Conservation (phyloP, 2,113 vertebrate genomes). For the Python bivittatus region DNA sequence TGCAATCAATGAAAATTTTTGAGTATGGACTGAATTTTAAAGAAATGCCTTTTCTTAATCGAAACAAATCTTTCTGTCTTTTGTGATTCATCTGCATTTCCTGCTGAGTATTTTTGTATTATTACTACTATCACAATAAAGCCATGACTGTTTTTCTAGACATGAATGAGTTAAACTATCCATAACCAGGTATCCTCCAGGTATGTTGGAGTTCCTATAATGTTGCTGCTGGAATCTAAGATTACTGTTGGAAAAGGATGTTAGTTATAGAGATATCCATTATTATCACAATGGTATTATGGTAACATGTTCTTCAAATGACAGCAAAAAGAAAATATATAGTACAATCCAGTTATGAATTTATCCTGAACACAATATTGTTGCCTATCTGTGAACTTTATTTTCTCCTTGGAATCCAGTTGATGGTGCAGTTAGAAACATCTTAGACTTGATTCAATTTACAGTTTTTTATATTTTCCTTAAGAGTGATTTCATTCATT, state of each 20-base stretch:
- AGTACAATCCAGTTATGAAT: not conserved
- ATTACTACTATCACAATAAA: not conserved
- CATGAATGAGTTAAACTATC: not conserved
- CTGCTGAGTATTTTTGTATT: not conserved
- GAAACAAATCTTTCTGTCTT: not conserved
- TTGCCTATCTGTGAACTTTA: not conserved
- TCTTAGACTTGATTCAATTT: not conserved
- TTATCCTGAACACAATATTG: not conserved
- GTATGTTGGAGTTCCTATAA: not conserved
- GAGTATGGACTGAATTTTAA: not conserved
- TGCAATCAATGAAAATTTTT: not conserved
- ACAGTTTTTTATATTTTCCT: not conserved
- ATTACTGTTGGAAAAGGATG: not conserved
- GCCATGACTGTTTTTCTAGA: not conserved
- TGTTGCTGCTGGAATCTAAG: not conserved
- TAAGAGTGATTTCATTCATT: not conserved
- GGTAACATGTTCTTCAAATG: not conserved
- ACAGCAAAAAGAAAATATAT: conserved; percentile 3
- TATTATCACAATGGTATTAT: not conserved
- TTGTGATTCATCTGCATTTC: not conserved
- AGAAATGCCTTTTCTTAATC: not conserved
- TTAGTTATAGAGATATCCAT: not conserved
- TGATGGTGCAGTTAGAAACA: not conserved
- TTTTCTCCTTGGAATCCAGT: not conserved
- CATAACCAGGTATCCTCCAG: not conserved